Evolutionary conservation across 2,113 vertebrate species (phyloP), one percentile per base, ranked within the genome.

Genomic region (Rhinogobius similis): DNA sequence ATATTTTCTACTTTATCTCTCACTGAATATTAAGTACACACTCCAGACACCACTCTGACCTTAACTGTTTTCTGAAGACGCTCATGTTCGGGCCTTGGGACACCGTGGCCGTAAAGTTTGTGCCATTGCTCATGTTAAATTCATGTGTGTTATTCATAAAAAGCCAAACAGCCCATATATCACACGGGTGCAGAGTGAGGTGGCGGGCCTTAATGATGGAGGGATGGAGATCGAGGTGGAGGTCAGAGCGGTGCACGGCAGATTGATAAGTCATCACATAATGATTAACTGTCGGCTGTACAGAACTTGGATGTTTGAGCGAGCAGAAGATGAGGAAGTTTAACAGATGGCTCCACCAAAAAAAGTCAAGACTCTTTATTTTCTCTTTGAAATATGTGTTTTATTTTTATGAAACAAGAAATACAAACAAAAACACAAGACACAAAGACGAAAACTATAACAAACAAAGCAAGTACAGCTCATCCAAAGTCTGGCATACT

Each of bases 71-170:
- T 59, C 18, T 27, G 24, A 36, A 36, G 58, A 61, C 2, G 29
- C 58, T 10, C n/a, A 36, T 53, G 14, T 55, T 62, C 16, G 3
- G 12, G 27, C 26, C 50, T 20, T 61, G 27, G 29, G 58, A 61
- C 27, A 36, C 10, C 21, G 58, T 61, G 21, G 62, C 53, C 61
- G 2, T 8, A 24, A 21, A n/a, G 24, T 53, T 53, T 36, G 8
- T 59, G 39, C 8, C 48, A 36, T 39, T 63, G 39, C 56, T 82
- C 62, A 69, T 67, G 29, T 66, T 63, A 32, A 59, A 61, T 65
- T 63, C 46, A 78, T 21, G 21, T n/a, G 10, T 65, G 32, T 65
- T 23, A 29, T 27, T 41, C 53, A 50, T 62, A 18, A 55, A 65
- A 65, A 39, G 39, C 27, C 53, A 36, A 16, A 39, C n/a, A 14